Percentiles rank a stretch among this genome's conserved stretches.
Conservation (phyloP, 2,888 invertebrate species). For the Schizaphis graminum region DNA sequence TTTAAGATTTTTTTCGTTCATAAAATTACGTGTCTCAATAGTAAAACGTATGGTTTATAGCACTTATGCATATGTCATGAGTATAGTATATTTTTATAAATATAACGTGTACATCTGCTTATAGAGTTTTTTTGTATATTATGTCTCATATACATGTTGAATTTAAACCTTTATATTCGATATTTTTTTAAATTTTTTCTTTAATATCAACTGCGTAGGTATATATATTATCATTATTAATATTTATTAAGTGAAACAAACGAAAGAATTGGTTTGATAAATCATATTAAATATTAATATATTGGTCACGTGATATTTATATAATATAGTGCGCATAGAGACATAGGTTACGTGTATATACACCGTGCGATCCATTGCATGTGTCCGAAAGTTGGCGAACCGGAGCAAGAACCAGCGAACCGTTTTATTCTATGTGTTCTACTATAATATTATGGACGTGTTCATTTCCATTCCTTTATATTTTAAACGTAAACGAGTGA, state of each 20-base stretch:
- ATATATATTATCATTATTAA: neutral
- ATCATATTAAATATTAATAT: neutral
- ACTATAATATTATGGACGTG: conserved; percentile 29
- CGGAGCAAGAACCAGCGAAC: conserved; percentile 36
- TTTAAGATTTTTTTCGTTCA: neutral
- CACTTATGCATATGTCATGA: neutral
- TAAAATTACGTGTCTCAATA: neutral
- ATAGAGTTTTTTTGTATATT: neutral
- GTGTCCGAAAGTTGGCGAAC: conserved; percentile 34
- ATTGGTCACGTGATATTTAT: neutral
- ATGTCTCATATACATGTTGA: neutral
- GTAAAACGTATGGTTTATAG: neutral
- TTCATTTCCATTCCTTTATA: conserved; percentile 29
- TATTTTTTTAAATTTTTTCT: neutral
- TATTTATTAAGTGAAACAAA: neutral
- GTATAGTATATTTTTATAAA: neutral
- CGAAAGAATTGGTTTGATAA: neutral
- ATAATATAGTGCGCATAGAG: neutral
- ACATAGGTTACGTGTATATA: neutral
- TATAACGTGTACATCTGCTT: neutral
- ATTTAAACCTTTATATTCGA: neutral
- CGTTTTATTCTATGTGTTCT: conserved; percentile 25
- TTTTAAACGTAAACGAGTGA: conserved; percentile 51
- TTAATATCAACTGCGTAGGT: neutral
- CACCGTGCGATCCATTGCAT: neutral